Evolutionary conservation across 2,797 vertebrate genomes (phyloP).

Genomic region (Kryptolebias ocellatus): DNA sequence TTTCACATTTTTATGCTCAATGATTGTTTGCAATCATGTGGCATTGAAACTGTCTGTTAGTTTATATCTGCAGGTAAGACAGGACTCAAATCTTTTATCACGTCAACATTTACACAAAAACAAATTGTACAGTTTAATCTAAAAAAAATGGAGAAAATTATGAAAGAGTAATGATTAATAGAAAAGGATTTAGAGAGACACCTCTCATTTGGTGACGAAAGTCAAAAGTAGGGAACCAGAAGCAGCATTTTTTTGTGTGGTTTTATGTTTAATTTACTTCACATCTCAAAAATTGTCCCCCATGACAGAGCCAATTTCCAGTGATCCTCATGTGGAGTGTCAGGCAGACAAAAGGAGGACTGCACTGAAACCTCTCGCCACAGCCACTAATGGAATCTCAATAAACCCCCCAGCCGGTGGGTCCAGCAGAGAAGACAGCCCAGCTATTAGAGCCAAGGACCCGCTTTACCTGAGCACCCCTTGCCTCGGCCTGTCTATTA

Average conservation of each 20-base stretch:
- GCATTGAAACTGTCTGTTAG: too few species aligned
- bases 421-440: slow-evolving; percentile 70
- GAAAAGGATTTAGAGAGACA: slow-evolving; percentile 46
- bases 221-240: slow-evolving; percentile 54
- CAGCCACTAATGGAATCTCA: slow-evolving; percentile 82
- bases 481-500: slow-evolving; percentile 72
- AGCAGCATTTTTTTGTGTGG: slow-evolving; percentile 70
- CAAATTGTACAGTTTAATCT: neutral
- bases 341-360: slow-evolving; percentile 67
- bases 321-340: slow-evolving; percentile 75
- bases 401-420: slow-evolving; percentile 70
- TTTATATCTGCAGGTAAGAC: neutral
- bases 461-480: slow-evolving; percentile 68
- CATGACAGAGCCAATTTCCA: slow-evolving; percentile 83
- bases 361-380: slow-evolving; percentile 55
- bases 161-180: slow-evolving; percentile 42
- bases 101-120: neutral
- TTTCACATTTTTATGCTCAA: too few species aligned
- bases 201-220: slow-evolving; percentile 23
- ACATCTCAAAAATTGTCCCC: slow-evolving; percentile 77
- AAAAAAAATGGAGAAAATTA: slow-evolving; percentile 36
- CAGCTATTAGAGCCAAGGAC: slow-evolving; percentile 70
- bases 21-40: too few species aligned
- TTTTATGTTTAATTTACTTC: slow-evolving; percentile 85
- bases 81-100: neutral